Conservation (phyloP, 2,888 invertebrate species). For the Hesperia comma region DNA sequence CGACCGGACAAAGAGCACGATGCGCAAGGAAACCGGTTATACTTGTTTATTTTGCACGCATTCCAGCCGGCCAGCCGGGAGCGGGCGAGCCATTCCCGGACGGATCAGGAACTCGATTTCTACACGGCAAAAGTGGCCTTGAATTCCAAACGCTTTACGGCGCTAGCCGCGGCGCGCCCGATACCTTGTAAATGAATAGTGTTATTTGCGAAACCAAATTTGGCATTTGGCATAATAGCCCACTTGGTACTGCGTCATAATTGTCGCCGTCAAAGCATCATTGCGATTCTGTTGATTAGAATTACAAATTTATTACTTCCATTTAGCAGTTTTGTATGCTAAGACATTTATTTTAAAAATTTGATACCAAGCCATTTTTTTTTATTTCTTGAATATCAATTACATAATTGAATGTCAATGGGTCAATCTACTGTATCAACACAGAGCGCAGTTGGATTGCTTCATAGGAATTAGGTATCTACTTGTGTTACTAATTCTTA, state of each 20-base stretch:
- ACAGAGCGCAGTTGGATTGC: conserved; percentile 23
- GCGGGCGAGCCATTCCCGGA: conserved; percentile 70
- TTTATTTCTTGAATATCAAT: no score
- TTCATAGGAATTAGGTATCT: conserved; percentile 17
- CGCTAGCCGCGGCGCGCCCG: conserved; percentile 32
- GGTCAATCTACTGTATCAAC: not conserved
- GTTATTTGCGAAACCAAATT: conserved; percentile 21
- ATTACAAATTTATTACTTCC: conserved; percentile 13
- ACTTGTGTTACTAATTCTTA: no score
- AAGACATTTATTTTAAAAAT: no score
- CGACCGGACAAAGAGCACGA: conserved; percentile 65
- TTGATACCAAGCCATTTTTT: no score
- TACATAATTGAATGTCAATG: no score
- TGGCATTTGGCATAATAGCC: conserved; percentile 20
- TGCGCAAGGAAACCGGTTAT: conserved; percentile 73
- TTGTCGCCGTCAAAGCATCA: conserved; percentile 9
- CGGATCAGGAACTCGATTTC: conserved; percentile 69
- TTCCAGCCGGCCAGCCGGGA: conserved; percentile 73
- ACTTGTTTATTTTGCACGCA: conserved; percentile 83
- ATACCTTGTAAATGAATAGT: conserved; percentile 22
- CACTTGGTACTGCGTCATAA: conserved; percentile 13
- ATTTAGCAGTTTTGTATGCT: conserved; percentile 2
- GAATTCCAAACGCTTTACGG: conserved; percentile 59
- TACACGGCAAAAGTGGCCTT: conserved; percentile 68
- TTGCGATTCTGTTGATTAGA: conserved; percentile 6